phyloP scores from a whole-genome alignment of 2,797 vertebrate genomes.

The Botia almorhae region DNA sequence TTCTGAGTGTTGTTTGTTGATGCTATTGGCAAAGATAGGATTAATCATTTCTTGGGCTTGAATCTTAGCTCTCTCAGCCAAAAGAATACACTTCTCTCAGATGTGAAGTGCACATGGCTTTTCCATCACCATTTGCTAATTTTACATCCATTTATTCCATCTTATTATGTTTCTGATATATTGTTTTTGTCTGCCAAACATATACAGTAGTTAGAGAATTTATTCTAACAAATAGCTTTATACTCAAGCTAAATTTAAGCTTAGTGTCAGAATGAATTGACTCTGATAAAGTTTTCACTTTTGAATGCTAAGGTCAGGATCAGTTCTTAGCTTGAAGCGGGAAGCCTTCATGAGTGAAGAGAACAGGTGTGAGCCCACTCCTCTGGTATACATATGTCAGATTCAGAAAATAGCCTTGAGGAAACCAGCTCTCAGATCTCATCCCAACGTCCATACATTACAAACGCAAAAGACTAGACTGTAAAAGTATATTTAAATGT shows the following conservation, averaged over 20 bases:
- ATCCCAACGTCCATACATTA: background rate
- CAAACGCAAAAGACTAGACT: slow-evolving; percentile 4
- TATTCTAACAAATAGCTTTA: background rate
- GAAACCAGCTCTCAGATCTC: slow-evolving; percentile 31
- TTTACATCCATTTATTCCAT: background rate
- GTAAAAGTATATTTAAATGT: slow-evolving; percentile 7
- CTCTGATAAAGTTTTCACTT: slow-evolving; percentile 20
- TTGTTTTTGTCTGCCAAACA: background rate
- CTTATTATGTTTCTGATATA: background rate
- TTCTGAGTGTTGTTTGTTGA: background rate
- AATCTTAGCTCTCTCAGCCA: background rate
- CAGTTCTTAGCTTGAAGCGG: slow-evolving; percentile 27
- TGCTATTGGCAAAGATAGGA: background rate
- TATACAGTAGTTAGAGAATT: background rate
- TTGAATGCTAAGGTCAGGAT: slow-evolving; percentile 56
- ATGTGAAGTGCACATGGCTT: background rate
- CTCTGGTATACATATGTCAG: slow-evolving; percentile 41
- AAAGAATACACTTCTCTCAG: background rate
- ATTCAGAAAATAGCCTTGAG: slow-evolving; percentile 56
- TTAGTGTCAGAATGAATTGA: slow-evolving; percentile 2
- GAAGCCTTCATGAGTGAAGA: slow-evolving; percentile 66
- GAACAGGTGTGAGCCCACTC: slow-evolving; percentile 67
- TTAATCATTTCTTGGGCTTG: background rate
- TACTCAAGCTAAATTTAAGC: background rate
- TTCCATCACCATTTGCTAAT: background rate